Base-by-base conservation (phyloP, 2,797 vertebrate genomes). In the Eupleurogrammus muticus region DNA sequence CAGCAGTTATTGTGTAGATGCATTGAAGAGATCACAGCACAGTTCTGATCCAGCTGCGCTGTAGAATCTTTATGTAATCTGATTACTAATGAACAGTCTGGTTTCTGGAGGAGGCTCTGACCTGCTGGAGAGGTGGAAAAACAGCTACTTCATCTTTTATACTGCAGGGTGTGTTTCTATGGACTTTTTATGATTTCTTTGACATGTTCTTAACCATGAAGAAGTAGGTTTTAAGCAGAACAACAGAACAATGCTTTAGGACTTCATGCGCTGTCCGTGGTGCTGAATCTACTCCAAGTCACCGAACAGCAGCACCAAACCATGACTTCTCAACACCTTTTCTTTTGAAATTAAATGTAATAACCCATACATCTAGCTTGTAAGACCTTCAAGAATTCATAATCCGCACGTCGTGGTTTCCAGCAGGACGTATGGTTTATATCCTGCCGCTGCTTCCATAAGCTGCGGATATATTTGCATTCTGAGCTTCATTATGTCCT, bases 181-280 rank as follows among this genome's bases (percentile, higher is more conserved):
- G 11, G 16, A 42, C 8, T 47, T 23, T 3, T 23, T 3, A 38
- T 38, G 36, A 28, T 28, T 28, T 3, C 28, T 3, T 28, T 28
- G 28, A 28, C 28, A 28, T 28, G 3, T 6, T 44, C 42, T 46
- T 13, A 38, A 1, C 36, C 12, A 12, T n/a, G 10, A 38, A 38
- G 12, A 13, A 10, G 11, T 38, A 38, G 0, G 12, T 63, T 56
- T 64, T 20, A 52, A 32, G 21, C 23, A 20, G 28, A 11, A 4
- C 16, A 16, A 20, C 23, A 20, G 28, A 11, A 4, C 16, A 16
- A 20, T 35, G n/a, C 24, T 64, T 61, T 28, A 13, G 12, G 23
- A 24, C 32, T 2, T 47, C 6, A n/a, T 21, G 35, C 0, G 65
- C 86, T 88, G 5, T 84, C 86, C 66, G 28, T 66, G 83, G 79